Base-by-base conservation (phyloP, 2,888 invertebrate genomes). In the Dromius quadrimaculatus region DNA sequence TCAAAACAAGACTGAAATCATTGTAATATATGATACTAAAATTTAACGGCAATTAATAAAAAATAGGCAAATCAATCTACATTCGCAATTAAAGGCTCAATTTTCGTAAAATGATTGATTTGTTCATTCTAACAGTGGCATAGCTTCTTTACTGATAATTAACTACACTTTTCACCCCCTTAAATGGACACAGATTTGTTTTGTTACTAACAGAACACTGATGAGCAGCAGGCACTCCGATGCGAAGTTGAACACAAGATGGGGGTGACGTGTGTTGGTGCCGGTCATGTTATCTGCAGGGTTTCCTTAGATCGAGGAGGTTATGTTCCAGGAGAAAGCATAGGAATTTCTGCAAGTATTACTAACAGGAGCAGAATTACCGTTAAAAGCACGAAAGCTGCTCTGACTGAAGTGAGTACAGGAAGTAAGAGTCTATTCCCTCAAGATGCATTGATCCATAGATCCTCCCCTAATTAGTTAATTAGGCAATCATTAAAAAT, bases 271-370 rank as follows among this genome's bases (percentile, higher is more conserved):
- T 96, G 96, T 80, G 90, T 95, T 74, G 92, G 93, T 74, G 92
- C 94, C 45, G 97, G 97, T 57, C 88, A 92, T 5, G 93, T 97
- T 50, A 86, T 91, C 62, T 96, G 95, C 79, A 88, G 92, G 78
- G 94, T 97, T 73, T 87, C 92, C 73, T 85, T 97, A 74, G 95
- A 95, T 84, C 89, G 95, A 79, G 94, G 95, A 71, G 97, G 97
- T 17, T 98, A 95, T 84, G 95, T 97, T 72, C 95, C 97, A 9
- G 97, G 97, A 1, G 96, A 97, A 84, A 94, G 92, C 79, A 92
- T 97, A 81, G 89, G 90, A 76, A 89, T 97, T 75, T 91, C 90
- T 72, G 97, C 96, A 13, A 90, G 89, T 72, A 89, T 97, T 62
- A 87, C 88, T 79, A 98, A 97, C 85, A 87, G 90, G 78, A 94